Evolutionary conservation across 2,888 invertebrate species (phyloP).

Genomic region (Lochmaea crataegi): DNA sequence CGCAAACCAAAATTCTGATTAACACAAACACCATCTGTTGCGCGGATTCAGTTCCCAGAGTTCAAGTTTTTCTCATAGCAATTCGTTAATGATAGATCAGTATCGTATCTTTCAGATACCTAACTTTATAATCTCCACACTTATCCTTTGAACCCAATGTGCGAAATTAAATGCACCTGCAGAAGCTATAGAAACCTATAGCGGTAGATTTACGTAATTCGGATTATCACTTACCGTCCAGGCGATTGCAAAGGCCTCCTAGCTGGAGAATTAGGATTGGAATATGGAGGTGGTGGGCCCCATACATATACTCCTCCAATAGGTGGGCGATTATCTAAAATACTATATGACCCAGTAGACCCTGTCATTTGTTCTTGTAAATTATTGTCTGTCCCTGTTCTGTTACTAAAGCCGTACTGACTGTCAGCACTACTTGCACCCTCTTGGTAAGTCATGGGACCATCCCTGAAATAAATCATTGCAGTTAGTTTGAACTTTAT

Average conservation of each 20-base stretch:
- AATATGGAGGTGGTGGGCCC: slow-evolving; percentile 92
- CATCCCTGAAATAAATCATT: slow-evolving; percentile 56
- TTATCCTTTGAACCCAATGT: too few relatives aligned
- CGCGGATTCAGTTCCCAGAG: too few relatives aligned
- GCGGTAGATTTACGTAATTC: too few relatives aligned
- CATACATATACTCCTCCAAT: slow-evolving; percentile 74
- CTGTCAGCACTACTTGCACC: slow-evolving; percentile 81
- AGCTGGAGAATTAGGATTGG: slow-evolving; percentile 80
- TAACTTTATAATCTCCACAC: too few relatives aligned
- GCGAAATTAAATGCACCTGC: too few relatives aligned
- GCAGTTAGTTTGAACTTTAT: neutral
- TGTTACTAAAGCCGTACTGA: slow-evolving; percentile 81
- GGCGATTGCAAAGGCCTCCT: slow-evolving; percentile 66
- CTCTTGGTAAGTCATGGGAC: slow-evolving; percentile 72
- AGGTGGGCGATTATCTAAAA: slow-evolving; percentile 68
- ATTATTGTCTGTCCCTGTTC: slow-evolving; percentile 60
- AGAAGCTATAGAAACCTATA: too few relatives aligned
- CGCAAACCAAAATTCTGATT: too few relatives aligned
- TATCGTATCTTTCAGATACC: too few relatives aligned
- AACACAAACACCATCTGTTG: too few relatives aligned
- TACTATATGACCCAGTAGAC: slow-evolving; percentile 69
- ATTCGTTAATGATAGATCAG: too few relatives aligned
- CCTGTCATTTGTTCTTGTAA: slow-evolving; percentile 59
- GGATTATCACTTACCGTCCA: slow-evolving; percentile 53
- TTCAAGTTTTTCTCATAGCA: too few relatives aligned